Conservation (phyloP, 1,140 invertebrate species). For the Ceratitis capitata region DNA sequence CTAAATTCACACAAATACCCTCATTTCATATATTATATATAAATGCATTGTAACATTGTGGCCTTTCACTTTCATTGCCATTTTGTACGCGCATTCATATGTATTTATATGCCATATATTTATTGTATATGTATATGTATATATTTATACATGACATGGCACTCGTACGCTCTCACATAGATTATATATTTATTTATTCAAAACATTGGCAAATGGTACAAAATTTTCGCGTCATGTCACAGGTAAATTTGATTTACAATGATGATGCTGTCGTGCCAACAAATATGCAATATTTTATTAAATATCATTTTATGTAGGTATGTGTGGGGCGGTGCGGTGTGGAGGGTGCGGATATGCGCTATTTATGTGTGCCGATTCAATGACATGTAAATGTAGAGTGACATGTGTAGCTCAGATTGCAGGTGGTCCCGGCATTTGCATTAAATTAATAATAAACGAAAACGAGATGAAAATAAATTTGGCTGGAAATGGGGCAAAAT, state of each 20-base stretch:
- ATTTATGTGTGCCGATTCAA: not conserved
- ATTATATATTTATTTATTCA: not conserved
- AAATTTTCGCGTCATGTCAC: conserved; percentile 21
- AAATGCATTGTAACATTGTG: not conserved
- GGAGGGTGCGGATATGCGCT: no score
- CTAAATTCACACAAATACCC: not conserved
- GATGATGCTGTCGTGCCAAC: not conserved
- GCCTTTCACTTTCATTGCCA: not conserved
- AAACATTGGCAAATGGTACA: not conserved
- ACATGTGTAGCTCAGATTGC: not conserved
- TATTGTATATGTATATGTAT: no score
- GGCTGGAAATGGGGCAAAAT: not conserved
- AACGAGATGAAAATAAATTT: not conserved
- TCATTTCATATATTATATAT: not conserved
- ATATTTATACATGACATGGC: not conserved
- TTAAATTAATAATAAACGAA: not conserved
- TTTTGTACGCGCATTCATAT: not conserved
- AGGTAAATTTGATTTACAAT: conserved; percentile 29
- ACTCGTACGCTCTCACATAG: not conserved
- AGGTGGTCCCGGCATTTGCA: not conserved
- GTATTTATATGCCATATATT: not conserved
- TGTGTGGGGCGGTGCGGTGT: not conserved
- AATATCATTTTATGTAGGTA: not conserved
- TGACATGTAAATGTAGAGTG: not conserved
- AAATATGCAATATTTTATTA: not conserved